Percentiles rank a stretch among this genome's conserved stretches.
Conservation (phyloP, 2,113 vertebrate genomes). For the Nothocercus julius region DNA sequence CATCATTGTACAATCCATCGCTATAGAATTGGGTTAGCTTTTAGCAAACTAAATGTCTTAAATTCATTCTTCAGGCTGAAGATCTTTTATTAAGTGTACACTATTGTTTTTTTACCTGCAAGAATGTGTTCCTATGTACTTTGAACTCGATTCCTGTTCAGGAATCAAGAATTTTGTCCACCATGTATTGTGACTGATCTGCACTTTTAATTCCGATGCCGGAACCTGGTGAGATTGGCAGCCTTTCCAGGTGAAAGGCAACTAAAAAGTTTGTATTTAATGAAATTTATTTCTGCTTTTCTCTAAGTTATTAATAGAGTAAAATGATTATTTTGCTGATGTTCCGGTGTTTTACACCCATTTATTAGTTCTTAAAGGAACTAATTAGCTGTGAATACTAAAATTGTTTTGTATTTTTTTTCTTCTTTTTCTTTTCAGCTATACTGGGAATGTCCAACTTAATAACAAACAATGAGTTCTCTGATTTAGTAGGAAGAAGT, state of each 20-base stretch:
- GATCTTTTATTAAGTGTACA: not conserved
- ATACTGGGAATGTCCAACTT: conserved; percentile 96
- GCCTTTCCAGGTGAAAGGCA: not conserved
- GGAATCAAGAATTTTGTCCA: not conserved
- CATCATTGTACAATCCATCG: fast-evolving
- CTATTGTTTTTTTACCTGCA: fast-evolving
- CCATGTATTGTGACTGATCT: not conserved
- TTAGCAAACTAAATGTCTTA: not conserved
- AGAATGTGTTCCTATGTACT: not conserved
- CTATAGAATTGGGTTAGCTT: not conserved
- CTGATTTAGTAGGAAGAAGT: conserved; percentile 81
- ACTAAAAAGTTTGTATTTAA: not conserved
- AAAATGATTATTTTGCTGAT: not conserved
- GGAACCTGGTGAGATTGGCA: not conserved
- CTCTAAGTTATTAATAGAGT: not conserved
- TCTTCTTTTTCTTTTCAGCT: conserved; percentile 74
- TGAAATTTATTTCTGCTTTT: not conserved
- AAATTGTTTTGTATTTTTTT: not conserved
- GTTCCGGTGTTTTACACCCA: not conserved
- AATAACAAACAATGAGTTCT: conserved; percentile 87
- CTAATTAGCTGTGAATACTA: not conserved
- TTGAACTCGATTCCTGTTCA: not conserved
- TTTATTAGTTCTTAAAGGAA: not conserved
- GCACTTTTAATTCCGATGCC: not conserved
- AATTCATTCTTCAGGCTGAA: not conserved